Evolutionary conservation across 2,113 vertebrate species (phyloP), one percentile per base, ranked within the genome.

Genomic region (Takifugu flavidus): DNA sequence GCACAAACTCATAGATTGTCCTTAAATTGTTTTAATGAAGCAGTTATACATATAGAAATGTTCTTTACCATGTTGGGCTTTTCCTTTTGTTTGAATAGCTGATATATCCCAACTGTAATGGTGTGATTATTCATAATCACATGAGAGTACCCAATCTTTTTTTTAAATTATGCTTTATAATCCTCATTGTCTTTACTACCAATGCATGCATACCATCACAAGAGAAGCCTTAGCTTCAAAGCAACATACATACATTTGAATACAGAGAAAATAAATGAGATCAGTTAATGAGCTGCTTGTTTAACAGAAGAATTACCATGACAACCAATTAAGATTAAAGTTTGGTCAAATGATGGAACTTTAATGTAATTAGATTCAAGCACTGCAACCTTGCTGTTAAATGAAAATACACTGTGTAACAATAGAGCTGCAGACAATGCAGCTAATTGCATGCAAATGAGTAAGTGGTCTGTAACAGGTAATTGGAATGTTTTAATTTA

Each of bases 41-140:
- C 70, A 54, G 29, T 69, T 75, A 85, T 70, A 67, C 66, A 59
- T 56, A 20, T 11, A 49, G 53, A 72, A 64, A 70, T 67, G 59
- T 70, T 61, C 53, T 69, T 71, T 64, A 66, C 53, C 59, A 31
- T 66, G 28, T 49, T 57, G 81, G 50, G 12, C 68, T 78, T 71
- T 65, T 68, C 65, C 45, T 59, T 65, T 44, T 60, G 62, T 66
- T 73, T 65, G 69, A 45, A 63, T 58, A 13, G 62, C 65, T 39
- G 7, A 39, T 79, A 60, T 56, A 39, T 62, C 65, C 34, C 39
- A 53, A 61, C 59, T 42, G 39, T 47, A 2, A 59, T 54, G 13
- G 62, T 43, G 54, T 76, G 67, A 74, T 84, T 75, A 84, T 62
- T 60, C 62, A 69, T 82, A 79, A 87, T 82, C 75, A 69, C 61